Evolutionary conservation across 2,888 invertebrate genomes (phyloP).

Genomic region (Drosophila colorata): DNA sequence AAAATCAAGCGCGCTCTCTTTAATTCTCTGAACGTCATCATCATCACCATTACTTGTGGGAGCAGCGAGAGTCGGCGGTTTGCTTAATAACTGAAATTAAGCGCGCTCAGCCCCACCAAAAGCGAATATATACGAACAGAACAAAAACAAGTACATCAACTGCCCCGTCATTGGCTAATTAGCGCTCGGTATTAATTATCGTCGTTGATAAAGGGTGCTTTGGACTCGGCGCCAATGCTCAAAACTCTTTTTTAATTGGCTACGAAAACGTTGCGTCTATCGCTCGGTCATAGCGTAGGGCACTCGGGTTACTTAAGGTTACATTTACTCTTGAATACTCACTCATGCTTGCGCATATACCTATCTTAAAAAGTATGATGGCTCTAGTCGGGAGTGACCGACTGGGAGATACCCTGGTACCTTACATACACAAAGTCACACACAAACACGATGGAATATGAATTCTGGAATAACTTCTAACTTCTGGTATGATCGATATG

Average conservation of each 20-base stretch:
- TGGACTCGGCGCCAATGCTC: conserved; percentile 14
- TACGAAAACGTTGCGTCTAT: neutral
- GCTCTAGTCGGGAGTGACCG: too few species aligned
- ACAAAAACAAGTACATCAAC: conserved; percentile 11
- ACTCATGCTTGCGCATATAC: too few species aligned
- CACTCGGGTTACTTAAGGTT: conserved; percentile 1
- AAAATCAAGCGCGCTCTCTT: conserved; percentile 40
- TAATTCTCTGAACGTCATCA: conserved; percentile 21
- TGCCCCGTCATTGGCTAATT: conserved; percentile 75
- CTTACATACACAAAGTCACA: too few species aligned
- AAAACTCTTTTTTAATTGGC: conserved; percentile 46
- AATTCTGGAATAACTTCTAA: too few species aligned
- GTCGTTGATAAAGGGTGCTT: conserved; percentile 41
- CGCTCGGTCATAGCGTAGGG: too few species aligned
- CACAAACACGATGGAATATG: too few species aligned
- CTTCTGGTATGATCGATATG: too few species aligned
- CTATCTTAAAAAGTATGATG: too few species aligned
- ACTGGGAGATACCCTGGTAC: too few species aligned
- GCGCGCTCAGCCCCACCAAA: neutral
- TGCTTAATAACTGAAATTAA: conserved; percentile 49
- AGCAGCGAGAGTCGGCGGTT: too few species aligned
- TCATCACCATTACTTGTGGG: neutral
- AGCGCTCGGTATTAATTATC: conserved; percentile 59
- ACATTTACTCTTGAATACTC: neutral
- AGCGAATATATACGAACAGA: neutral